Evolutionary conservation across 2,888 invertebrate species (phyloP), one percentile per base, ranked within the genome.

Genomic region (Acanthacorydalis orientalis): DNA sequence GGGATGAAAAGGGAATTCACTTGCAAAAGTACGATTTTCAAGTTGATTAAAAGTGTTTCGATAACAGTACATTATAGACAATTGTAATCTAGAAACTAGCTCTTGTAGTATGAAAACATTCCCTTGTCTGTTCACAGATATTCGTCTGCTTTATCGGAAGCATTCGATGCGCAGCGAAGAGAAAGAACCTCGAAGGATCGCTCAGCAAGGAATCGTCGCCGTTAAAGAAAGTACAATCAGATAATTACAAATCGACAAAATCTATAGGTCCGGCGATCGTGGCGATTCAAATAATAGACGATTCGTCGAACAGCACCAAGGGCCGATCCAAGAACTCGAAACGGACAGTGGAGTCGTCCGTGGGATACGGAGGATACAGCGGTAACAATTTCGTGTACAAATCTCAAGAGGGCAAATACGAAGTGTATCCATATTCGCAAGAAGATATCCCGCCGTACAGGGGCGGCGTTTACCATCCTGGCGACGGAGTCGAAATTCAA

Each of bases 341-440:
- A 57, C 68, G 85, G 53, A 85, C 84, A 0, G 78, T 84, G 11
- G 81, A 84, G 52, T 75, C 76, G 1, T 77, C 78, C 43, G 64
- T 85, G 10, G 85, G 85, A 49, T 84, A 80, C 59, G 81, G 80
- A 7, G 76, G 73, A 52, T 68, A 68, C 54, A 60, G 49, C 54
- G 57, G 44, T 60, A 62, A 15, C 65, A 65, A 49, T 33, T 45
- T 47, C 50, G 59, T 62, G 12, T 65, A 64, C 49, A 58, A 62
- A n/a, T 63, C 63, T 33, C 68, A 69, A 10, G 43, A 47, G 8
- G 47, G 47, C 8, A 77, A 73, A 57, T 79, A 75, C 55, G 73
- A 75, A 68, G 70, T 80, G 50, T 81, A 80, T 57, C 81, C 80
- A 4, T 81, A 81, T 59, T 80, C 80, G 0, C 80, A 81, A 59